Percentiles rank a stretch among this genome's conserved stretches.
These are phyloP conservation scores for Semnornis frantzii DNA, from an alignment of 2,113 vertebrate species.

Conservation along the genomic window DNA sequence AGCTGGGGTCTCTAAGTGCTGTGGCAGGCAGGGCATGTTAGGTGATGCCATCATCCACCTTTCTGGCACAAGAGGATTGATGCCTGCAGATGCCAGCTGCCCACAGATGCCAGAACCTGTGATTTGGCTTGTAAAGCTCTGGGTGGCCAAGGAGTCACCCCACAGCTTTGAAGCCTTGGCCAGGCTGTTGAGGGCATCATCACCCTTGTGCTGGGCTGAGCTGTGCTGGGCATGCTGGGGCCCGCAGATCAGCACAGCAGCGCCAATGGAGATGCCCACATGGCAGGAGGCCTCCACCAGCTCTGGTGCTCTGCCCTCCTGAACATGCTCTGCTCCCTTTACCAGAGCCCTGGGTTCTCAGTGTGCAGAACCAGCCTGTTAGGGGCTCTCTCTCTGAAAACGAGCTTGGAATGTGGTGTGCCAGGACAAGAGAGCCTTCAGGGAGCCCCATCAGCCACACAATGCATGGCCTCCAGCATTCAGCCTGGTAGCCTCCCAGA, in stretches of 20 bases:
- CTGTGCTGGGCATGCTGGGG: fast-evolving
- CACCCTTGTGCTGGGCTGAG: background rate
- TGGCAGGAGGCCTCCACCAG: background rate
- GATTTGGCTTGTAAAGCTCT: background rate
- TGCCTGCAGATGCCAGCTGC: background rate
- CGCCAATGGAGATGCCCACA: background rate
- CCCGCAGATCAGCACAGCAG: background rate
- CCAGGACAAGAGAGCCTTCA: background rate
- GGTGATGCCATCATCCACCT: background rate
- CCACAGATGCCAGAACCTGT: background rate
- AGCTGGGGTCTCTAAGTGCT: background rate
- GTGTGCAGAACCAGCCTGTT: background rate
- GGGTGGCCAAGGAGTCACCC: background rate
- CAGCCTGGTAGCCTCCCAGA: background rate
- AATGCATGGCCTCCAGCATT: background rate
- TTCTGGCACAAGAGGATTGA: background rate
- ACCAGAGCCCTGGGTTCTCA: fast-evolving
- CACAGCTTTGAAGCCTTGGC: background rate
- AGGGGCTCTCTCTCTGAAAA: background rate
- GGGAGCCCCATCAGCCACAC: background rate
- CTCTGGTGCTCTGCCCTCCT: background rate
- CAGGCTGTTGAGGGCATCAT: background rate
- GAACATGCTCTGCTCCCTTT: fast-evolving
- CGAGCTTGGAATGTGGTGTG: background rate
- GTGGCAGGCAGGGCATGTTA: background rate